Conservation (phyloP, 2,888 invertebrate species). For the Drosophila glabriapex region DNA sequence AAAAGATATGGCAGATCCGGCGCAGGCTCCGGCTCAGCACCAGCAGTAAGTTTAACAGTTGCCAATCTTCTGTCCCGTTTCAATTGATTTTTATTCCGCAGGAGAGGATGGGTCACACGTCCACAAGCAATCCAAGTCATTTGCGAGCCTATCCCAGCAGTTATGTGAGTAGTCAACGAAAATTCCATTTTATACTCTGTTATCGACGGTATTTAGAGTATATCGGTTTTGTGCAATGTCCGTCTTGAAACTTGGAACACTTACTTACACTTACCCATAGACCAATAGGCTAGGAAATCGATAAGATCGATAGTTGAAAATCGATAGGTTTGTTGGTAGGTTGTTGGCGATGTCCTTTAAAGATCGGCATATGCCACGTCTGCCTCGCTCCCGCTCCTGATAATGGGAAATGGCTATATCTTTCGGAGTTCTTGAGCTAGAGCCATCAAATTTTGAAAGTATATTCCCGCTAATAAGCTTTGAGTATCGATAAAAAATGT, state of each 20-base stretch:
- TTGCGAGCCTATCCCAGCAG: neutral
- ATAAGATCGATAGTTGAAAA: neutral
- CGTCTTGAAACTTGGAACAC: too few species aligned
- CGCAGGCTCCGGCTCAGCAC: neutral
- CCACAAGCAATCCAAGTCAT: neutral
- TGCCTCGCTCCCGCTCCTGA: too few species aligned
- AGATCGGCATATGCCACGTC: neutral
- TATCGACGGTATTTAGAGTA: neutral
- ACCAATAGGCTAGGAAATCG: neutral
- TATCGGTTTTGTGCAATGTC: neutral
- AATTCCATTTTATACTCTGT: neutral
- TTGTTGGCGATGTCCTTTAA: neutral
- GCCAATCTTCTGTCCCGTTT: neutral
- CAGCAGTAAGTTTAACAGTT: neutral
- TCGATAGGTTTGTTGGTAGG: neutral
- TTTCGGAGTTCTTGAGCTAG: neutral
- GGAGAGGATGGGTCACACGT: neutral
- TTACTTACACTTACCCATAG: too few species aligned
- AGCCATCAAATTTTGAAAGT: neutral
- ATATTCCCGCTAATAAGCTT: neutral
- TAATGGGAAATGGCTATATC: neutral
- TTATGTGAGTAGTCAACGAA: neutral
- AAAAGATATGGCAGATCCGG: neutral
- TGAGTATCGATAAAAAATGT: neutral
- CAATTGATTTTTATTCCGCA: neutral